These are phyloP conservation scores for Ceratina australensis DNA, from an alignment of 1,140 invertebrate genomes.

Conservation along the genomic window DNA sequence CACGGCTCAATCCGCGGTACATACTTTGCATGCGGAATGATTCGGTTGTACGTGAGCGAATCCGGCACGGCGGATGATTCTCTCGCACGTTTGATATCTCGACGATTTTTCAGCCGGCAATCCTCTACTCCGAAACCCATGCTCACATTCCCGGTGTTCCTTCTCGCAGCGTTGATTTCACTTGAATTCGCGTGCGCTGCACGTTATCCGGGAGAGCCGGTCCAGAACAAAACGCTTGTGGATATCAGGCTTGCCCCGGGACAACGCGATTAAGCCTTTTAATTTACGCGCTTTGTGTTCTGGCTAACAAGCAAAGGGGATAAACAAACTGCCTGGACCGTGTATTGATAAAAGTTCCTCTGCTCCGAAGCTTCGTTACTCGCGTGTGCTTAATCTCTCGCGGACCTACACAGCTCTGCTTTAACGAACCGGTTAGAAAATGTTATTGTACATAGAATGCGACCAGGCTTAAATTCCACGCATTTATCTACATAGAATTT, in stretches of 20 bases:
- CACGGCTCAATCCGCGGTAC: neutral
- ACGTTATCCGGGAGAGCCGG: constrained; percentile 18
- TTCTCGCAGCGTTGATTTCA: neutral
- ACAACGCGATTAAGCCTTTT: constrained; percentile 33
- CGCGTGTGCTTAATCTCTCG: neutral
- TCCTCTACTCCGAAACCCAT: neutral
- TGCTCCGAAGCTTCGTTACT: neutral
- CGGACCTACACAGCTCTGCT: neutral
- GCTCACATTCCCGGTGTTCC: neutral
- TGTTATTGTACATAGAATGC: no score
- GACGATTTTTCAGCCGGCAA: neutral
- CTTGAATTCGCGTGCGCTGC: neutral
- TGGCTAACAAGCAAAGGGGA: constrained; percentile 10
- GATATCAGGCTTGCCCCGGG: neutral
- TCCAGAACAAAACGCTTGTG: neutral
- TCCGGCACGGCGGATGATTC: neutral
- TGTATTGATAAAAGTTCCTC: constrained; percentile 42
- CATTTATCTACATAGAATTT: no score
- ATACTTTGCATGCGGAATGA: neutral
- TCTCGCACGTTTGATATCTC: neutral
- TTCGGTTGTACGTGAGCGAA: neutral
- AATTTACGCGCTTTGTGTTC: constrained; percentile 36
- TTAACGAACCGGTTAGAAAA: no score
- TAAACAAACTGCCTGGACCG: constrained; percentile 18
- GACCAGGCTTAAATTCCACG: no score